Base-by-base conservation (phyloP, 2,888 invertebrate genomes). In the Protodeltote pygarga region DNA sequence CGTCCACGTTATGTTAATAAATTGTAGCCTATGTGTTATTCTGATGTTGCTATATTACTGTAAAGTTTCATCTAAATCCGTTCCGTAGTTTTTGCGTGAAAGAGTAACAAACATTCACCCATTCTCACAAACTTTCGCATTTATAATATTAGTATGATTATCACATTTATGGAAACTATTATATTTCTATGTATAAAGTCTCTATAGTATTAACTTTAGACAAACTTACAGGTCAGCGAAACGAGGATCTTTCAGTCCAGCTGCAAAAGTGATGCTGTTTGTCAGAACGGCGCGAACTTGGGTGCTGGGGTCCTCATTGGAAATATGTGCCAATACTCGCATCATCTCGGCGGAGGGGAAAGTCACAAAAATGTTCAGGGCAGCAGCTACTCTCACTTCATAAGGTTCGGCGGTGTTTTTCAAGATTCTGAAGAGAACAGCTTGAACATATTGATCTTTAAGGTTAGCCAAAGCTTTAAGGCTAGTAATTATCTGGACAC, bases 251-350 rank as follows among this genome's bases (percentile, higher is more conserved):
- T 86, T 79, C 10, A 94, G 77, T 48, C 89, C 46, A 47, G 94
- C 92, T 8, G 94, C 93, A 21, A 85, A 83, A 67, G 89, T 77
- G 51, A 96, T 94, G 3, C 88, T 83, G n/a, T 94, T 92, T 66
- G 94, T 94, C 2, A 95, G 92, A 4, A 93, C 94, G 35, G 95
- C 91, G 47, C 94, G 94, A 0, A 96, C 95, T 28, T 95, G 93
- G 27, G 92, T 85, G 73, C 93, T 94, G 6, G 86, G 86, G 69
- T 96, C 96, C 21, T 87, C 78, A 47, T 94, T 92, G 1, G 95
- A 95, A 83, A 93, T 93, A 64, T 93, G 87, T 17, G 95, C 96
- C 93, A 96, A 94, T 24, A 93, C 88, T 83, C 94, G 94, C 71
- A 96, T 93, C 93, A 95, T 94, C 6, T 87, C 85, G 14, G 88